Base-by-base conservation (phyloP, 2,113 vertebrate genomes). In the Oreochromis tanganicae region DNA sequence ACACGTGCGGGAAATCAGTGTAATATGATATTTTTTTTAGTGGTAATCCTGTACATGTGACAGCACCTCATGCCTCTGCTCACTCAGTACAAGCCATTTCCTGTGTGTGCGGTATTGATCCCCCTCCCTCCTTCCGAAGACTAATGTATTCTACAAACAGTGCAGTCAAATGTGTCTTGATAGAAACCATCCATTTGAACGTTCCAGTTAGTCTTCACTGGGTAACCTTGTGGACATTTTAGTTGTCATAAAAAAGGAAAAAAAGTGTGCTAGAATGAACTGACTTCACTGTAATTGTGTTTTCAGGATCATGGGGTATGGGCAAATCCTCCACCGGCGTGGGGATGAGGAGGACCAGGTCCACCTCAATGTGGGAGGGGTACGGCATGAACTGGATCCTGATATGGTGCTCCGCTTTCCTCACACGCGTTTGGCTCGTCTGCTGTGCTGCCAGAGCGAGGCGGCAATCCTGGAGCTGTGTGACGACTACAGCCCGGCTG, bases 331-430 rank as follows among this genome's bases (percentile, higher is more conserved):
- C 94, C 98, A 94, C 93, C 97, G 83, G 90, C 93, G 91, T 32
- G 97, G 96, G 87, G 96, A 96, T 84, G 97, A 98, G 48, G 96
- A 97, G 92, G 97, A 97, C 95, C 97, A 97, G 85, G 96, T 99
- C 88, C 97, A 97, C 93, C 94, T 99, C 92, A 99, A 99, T 2
- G 98, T 99, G 80, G 99, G 99, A 84, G 99, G 99, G 32, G 98
- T 98, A 83, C 98, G 97, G 85, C 98, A 98, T 78, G 92, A 97
- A 0, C 97, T 99, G 66, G 97, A 97, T 75, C 97, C 97, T 32
- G 96, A 96, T 78, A 98, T 96, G 36, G 96, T 99, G 81, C 97
- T 98, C 66, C 96, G 97, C 57, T 99, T 99, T 91, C 99, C 99
- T 11, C 97, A 98, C 84, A 99, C 98, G 1, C 97, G 99, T 17